Evolutionary conservation across 1,140 invertebrate species (phyloP), one percentile per base, ranked within the genome.

Genomic region (Pteromalus puparum): DNA sequence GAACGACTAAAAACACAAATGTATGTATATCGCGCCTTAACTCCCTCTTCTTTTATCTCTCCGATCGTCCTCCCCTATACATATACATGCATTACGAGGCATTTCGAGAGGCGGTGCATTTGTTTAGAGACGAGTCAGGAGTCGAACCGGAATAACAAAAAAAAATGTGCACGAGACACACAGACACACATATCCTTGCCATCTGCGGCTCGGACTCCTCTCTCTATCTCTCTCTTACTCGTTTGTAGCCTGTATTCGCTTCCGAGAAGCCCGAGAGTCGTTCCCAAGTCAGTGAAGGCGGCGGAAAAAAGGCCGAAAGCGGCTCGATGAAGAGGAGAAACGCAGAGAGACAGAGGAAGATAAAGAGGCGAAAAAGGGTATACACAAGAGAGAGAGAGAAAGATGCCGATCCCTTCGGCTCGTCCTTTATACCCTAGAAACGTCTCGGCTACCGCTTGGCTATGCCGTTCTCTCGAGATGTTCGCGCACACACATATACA

Each of bases 41-140:
- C 48, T 61, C 18, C 6, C 53, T 61, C 53, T n/a, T 61, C 53
- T 61, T 21, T 61, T 48, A 48, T 48, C 46, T 48, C 46, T 13
- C 15, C 46, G 72, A 34, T 34, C 72, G 28, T 42, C 72, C 34
- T 18, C 34, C 15, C 26, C 21, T 7, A 53, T 65, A 34, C 18
- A n/a, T 67, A 48, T 26, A 80, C 83, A 81, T 85, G 83, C 87
- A 84, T 86, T 81, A 82, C 81, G 77, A 28, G 28, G 26, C 72
- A 26, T 34, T 26, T n/a, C 28, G 61, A 61, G 38, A 28, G 30
- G 24, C 74, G 53, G 53, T 61, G 74, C 38, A 48, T 76, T 76
- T 76, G 74, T 76, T 76, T 48, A 42, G 38, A 42, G 34, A 26
- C 30, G 34, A 30, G n/a, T 13, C 24, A 26, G 68, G 68, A 28